Base-by-base conservation (phyloP, 1,140 invertebrate genomes). In the Leptonema lineaticorne region DNA sequence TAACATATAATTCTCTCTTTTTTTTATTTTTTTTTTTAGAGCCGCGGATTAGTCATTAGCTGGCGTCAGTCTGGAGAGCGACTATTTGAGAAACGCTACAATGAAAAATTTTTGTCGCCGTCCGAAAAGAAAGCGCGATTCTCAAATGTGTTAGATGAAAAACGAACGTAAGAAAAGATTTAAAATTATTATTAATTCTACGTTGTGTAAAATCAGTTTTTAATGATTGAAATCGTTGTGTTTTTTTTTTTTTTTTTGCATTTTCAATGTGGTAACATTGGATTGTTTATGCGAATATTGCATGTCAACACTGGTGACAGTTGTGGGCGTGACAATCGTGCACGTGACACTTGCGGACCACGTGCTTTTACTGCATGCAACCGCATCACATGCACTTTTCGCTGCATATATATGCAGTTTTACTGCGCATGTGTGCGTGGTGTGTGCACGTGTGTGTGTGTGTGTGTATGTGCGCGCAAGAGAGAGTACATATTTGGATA, bases 311-410 rank as follows among this genome's bases (percentile, higher is more conserved):
- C 56, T 20, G 28, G 29, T 67, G 65, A 67, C 65, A 58, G 56
- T 59, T 11, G 64, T 9, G 18, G 56, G 57, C 65, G 65, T 16
- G 24, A 20, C 46, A 45, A 59, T 53, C 4, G 50, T 69, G 45
- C 68, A 63, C 60, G 68, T 69, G 68, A 69, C 68, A 64, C 53
- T 64, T 64, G 30, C 60, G 11, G 62, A 64, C 68, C 68, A 69
- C 68, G 68, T 69, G 68, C 60, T 45, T 33, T 18, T 7, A 37
- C 33, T 22, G 26, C 20, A 45, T 62, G 59, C 33, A 45, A 41
- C 9, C 27, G 26, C 14, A 16, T 7, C 45, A 6, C 6, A 28
- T 57, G 20, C 57, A 58, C 28, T 3, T 22, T n/a, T n/a, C n/a
- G n/a, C n/a, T n/a, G n/a, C n/a, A n/a, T n/a, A n/a, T n/a, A n/a